Percentiles rank a stretch among this genome's conserved stretches.
Conservation (phyloP, 92 coral and sea anemone species). For the Porites evermanni region DNA sequence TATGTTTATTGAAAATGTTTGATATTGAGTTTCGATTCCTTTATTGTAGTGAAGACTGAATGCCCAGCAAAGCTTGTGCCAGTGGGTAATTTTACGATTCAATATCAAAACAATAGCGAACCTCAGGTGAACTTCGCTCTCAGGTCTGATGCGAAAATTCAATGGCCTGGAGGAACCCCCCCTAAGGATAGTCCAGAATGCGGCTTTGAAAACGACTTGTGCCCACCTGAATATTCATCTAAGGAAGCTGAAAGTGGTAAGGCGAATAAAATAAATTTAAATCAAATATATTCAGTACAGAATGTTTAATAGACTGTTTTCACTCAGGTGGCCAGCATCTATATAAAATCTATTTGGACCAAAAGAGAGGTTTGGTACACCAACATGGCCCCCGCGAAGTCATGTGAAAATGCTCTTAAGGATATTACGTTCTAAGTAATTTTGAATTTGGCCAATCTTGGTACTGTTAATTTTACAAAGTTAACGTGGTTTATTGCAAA, state of each 20-base stretch:
- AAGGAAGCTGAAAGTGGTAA: constrained; percentile 29
- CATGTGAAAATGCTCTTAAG: no score
- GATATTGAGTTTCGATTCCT: background rate
- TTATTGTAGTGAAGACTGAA: background rate
- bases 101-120: constrained; percentile 37
- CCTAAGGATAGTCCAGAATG: constrained; percentile 73
- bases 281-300: no score
- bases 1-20: background rate
- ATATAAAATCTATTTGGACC: no score
- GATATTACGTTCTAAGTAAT: no score
- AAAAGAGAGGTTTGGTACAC: no score
- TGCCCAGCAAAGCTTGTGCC: constrained; percentile 51
- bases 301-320: no score
- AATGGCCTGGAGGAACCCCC: constrained; percentile 62
- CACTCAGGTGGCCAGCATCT: no score
- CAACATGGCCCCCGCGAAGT: no score
- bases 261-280: background rate
- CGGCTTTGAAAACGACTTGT: constrained; percentile 67
- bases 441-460: no score
- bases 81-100: constrained; percentile 57
- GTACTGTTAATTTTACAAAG: no score
- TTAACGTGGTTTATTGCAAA: no score
- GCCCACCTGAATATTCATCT: background rate
- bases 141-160: constrained; percentile 19
- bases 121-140: constrained; percentile 34